These are phyloP conservation scores for Xestia ashworthii DNA, from an alignment of 2,888 invertebrate species.

Conservation along the genomic window DNA sequence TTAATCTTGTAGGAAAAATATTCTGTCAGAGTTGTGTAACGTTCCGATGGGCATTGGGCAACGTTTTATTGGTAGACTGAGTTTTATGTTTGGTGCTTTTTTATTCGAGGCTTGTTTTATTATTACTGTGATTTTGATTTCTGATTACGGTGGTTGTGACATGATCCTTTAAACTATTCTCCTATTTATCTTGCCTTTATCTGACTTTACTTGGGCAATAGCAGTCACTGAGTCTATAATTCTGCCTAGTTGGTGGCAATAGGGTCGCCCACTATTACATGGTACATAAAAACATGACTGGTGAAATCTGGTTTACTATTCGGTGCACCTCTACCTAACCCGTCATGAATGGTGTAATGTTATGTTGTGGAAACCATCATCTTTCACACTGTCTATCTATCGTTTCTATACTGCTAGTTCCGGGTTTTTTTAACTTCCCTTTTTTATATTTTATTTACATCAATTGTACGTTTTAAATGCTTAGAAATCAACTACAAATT, in stretches of 20 bases:
- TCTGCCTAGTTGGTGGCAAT: too few relatives aligned
- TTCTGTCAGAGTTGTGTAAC: slow-evolving; percentile 43
- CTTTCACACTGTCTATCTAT: not conserved
- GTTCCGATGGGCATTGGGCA: slow-evolving; percentile 20
- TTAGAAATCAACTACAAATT: not conserved
- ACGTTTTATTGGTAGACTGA: not conserved
- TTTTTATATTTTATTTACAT: too few relatives aligned
- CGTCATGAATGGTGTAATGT: too few relatives aligned
- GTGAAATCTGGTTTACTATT: too few relatives aligned
- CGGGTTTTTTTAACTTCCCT: not conserved
- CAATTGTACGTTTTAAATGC: not conserved
- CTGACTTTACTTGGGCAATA: not conserved
- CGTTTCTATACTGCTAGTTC: not conserved
- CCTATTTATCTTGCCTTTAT: fast-evolving
- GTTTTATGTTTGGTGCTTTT: not conserved
- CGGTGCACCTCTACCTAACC: too few relatives aligned
- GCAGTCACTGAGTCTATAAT: too few relatives aligned
- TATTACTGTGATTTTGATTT: not conserved
- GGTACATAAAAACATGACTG: too few relatives aligned
- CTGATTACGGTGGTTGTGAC: not conserved
- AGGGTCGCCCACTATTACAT: too few relatives aligned
- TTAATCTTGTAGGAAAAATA: slow-evolving; percentile 75
- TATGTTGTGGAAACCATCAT: not conserved
- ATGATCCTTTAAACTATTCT: not conserved
- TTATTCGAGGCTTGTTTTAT: not conserved